phyloP scores from a whole-genome alignment of 2,113 vertebrate species.

The Octodon degus region DNA sequence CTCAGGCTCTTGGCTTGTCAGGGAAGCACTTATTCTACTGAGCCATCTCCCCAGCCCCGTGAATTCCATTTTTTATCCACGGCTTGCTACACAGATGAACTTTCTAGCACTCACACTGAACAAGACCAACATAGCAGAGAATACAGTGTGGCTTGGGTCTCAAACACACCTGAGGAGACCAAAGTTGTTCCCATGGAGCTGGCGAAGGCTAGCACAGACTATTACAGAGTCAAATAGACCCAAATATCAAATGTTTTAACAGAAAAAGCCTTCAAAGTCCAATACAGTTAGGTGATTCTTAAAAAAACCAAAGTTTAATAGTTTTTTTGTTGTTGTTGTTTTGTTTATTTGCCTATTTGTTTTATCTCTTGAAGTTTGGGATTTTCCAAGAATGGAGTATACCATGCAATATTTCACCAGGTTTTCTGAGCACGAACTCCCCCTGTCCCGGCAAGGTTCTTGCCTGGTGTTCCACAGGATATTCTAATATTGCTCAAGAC shows the following conservation, averaged over 20 bases:
- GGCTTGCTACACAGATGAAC: background rate
- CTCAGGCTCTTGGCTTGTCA: too few species aligned
- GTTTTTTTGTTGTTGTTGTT: background rate
- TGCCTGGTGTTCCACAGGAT: constrained; percentile 20
- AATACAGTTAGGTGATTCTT: background rate
- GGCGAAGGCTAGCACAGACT: background rate
- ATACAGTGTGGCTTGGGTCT: background rate
- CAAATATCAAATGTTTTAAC: background rate
- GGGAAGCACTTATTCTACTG: too few species aligned
- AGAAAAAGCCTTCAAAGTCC: background rate
- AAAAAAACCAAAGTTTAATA: constrained; percentile 12
- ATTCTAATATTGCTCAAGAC: background rate
- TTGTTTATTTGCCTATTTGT: background rate
- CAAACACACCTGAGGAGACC: background rate
- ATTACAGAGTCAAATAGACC: background rate
- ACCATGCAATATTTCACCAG: background rate
- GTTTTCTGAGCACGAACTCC: background rate
- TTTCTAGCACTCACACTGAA: background rate
- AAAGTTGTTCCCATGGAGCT: background rate
- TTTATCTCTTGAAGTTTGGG: background rate
- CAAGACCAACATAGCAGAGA: background rate
- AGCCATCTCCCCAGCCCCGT: too few species aligned
- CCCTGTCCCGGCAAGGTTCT: background rate
- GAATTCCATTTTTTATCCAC: background rate
- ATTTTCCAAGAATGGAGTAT: background rate